Conservation (phyloP, 2,113 vertebrate genomes). For the Lycocorax pyrrhopterus region DNA sequence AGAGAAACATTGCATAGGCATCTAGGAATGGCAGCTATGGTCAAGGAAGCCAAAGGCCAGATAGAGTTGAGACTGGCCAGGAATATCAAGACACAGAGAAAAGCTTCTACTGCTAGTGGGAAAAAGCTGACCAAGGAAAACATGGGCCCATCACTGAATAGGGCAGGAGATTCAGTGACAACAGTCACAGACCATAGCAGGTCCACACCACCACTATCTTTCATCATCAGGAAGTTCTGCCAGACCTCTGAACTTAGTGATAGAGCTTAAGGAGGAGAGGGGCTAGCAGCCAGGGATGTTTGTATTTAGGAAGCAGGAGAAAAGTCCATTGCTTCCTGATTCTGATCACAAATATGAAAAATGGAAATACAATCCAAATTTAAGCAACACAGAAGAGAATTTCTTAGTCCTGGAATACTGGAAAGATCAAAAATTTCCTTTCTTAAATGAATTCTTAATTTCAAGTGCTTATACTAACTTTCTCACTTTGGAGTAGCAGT, state of each 20-base stretch:
- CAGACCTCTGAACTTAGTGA: not conserved
- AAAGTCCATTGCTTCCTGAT: not conserved
- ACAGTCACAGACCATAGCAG: not conserved
- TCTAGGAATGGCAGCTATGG: not conserved
- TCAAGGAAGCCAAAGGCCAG: not conserved
- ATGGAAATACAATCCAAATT: not conserved
- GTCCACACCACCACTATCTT: fast-evolving
- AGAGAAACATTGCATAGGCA: not conserved
- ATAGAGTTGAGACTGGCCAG: not conserved
- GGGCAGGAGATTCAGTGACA: not conserved
- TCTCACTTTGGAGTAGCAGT: not conserved
- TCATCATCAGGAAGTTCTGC: not conserved
- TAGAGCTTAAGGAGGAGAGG: not conserved
- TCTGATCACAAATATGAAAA: not conserved
- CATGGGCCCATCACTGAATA: not conserved
- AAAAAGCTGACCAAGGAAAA: not conserved
- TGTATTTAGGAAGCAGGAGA: not conserved
- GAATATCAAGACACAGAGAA: not conserved
- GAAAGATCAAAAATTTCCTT: not conserved
- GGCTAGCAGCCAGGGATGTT: not conserved
- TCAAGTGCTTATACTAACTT: not conserved
- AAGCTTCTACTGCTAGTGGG: not conserved
- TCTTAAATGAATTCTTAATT: not conserved
- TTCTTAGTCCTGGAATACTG: not conserved
- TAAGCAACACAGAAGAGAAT: not conserved